Conservation (phyloP, 2,113 vertebrate genomes). For the Thinocorus orbignyianus region DNA sequence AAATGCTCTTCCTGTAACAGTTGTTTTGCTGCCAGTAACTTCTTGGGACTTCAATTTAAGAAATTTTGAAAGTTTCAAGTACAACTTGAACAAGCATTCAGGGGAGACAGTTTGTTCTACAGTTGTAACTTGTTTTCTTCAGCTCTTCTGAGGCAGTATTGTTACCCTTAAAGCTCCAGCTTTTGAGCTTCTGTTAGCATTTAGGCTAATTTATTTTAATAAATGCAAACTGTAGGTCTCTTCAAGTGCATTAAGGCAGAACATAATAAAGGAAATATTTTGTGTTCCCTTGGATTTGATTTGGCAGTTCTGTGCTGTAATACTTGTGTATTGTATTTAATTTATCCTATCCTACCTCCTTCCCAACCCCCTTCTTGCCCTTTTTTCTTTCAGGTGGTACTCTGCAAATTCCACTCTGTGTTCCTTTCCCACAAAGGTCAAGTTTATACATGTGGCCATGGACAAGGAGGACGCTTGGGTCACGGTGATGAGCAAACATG, state of each 20-base stretch:
- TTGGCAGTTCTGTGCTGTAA: background rate
- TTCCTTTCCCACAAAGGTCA: slow-evolving; percentile 97
- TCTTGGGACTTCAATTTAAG: background rate
- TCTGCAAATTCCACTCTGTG: slow-evolving; percentile 97
- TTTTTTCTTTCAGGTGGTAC: slow-evolving; percentile 83
- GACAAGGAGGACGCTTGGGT: slow-evolving; percentile 95
- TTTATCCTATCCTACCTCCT: background rate
- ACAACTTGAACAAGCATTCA: background rate
- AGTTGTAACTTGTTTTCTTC: background rate
- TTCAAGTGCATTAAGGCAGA: background rate
- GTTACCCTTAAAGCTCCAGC: background rate
- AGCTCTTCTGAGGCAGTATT: background rate
- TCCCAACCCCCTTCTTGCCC: background rate
- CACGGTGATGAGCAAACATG: slow-evolving; percentile 97
- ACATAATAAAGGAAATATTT: background rate
- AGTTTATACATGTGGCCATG: slow-evolving; percentile 95
- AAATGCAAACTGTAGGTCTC: background rate
- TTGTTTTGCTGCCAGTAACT: background rate
- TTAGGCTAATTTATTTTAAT: background rate
- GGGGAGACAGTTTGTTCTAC: background rate
- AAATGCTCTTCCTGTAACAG: background rate
- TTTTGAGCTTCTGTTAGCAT: background rate
- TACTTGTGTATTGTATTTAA: background rate
- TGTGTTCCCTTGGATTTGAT: background rate
- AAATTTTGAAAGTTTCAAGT: background rate